Percentiles rank a stretch among this genome's conserved stretches.
Conservation (phyloP, 2,888 invertebrate genomes). For the Bembecia ichneumoniformis region DNA sequence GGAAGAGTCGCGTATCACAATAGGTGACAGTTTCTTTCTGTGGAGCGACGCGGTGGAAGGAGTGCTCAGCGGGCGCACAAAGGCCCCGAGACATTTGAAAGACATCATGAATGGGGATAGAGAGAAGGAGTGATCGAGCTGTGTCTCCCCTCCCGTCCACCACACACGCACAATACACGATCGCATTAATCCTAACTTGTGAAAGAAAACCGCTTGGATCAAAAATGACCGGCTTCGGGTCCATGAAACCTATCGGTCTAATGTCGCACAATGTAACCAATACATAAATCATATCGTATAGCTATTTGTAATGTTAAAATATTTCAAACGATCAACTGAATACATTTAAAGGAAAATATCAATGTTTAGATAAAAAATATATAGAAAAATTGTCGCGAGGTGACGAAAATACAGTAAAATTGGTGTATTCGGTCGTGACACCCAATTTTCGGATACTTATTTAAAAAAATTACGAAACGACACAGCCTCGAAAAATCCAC, state of each 20-base stretch:
- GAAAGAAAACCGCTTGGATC: conserved; percentile 4
- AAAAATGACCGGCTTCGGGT: not conserved
- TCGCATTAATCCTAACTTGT: conserved; percentile 41
- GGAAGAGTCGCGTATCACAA: conserved; percentile 48
- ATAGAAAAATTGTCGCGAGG: too few relatives aligned
- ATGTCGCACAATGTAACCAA: too few relatives aligned
- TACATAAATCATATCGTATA: too few relatives aligned
- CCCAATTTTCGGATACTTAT: not conserved
- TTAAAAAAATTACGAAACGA: too few relatives aligned
- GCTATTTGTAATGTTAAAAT: too few relatives aligned
- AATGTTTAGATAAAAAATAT: too few relatives aligned
- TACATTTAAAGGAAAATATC: too few relatives aligned
- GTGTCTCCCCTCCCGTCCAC: conserved; percentile 23
- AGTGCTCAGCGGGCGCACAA: conserved; percentile 41
- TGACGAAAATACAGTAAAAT: too few relatives aligned
- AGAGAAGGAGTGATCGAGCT: conserved; percentile 66
- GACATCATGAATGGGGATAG: conserved; percentile 61
- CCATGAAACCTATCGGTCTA: too few relatives aligned
- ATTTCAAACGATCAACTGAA: too few relatives aligned
- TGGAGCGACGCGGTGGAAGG: conserved; percentile 37
- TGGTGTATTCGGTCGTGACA: too few relatives aligned
- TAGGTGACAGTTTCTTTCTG: conserved; percentile 47
- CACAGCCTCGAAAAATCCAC: too few relatives aligned
- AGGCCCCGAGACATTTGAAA: conserved; percentile 53
- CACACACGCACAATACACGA: conserved; percentile 22